These are phyloP conservation scores for Procavia capensis DNA, from an alignment of 2,113 vertebrate genomes.

Conservation along the genomic window DNA sequence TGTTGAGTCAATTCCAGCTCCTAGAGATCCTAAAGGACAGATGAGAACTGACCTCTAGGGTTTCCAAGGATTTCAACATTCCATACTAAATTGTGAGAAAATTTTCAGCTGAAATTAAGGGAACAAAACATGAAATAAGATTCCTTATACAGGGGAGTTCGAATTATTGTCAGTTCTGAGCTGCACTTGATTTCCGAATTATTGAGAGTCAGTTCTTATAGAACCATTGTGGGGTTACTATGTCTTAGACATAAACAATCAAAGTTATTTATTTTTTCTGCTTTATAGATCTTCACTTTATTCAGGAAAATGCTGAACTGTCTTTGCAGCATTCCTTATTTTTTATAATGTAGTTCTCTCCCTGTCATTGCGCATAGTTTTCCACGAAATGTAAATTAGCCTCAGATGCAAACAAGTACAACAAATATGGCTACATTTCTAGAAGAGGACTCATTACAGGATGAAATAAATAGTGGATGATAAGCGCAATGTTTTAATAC, in stretches of 20 bases:
- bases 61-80: not conserved
- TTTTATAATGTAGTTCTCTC: not conserved
- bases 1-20: too few species aligned
- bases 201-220: not conserved
- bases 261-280: not conserved
- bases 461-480: conserved; percentile 51
- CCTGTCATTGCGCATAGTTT: conserved; percentile 55
- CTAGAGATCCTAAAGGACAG: too few species aligned
- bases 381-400: conserved; percentile 58
- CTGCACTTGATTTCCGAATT: not conserved
- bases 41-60: too few species aligned
- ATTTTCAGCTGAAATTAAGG: not conserved
- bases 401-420: conserved; percentile 78
- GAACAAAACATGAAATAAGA: not conserved
- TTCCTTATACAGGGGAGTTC: not conserved
- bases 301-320: not conserved
- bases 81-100: not conserved
- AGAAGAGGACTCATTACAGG: conserved; percentile 47
- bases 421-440: conserved; percentile 67
- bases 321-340: not conserved
- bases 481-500: conserved; percentile 71
- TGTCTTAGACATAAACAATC: not conserved
- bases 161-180: not conserved
- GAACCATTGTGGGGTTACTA: not conserved
- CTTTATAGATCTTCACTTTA: not conserved